These are phyloP conservation scores for Scolanthus callimorphus DNA, from an alignment of 92 coral and sea anemone genomes.

Conservation along the genomic window DNA sequence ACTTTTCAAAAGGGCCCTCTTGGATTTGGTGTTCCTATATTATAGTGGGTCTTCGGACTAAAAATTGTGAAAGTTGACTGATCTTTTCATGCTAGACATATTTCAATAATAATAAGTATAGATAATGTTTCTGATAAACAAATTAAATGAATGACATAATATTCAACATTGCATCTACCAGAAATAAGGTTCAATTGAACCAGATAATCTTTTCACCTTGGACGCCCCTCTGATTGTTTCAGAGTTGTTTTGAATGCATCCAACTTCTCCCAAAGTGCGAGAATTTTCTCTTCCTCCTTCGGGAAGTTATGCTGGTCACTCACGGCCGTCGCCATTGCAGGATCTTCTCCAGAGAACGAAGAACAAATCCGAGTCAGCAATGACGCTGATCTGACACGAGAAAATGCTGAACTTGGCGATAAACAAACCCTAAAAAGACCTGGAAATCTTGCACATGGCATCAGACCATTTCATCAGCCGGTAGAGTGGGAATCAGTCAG, in stretches of 20 bases:
- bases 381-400: not conserved
- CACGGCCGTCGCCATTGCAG: conserved; percentile 63
- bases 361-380: conserved; percentile 23
- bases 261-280: conserved; percentile 86
- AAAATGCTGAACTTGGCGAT: conserved; percentile 6
- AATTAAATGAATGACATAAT: too few species aligned
- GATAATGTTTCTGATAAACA: too few species aligned
- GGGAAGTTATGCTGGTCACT: conserved; percentile 88
- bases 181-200: too few species aligned
- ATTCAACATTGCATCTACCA: too few species aligned
- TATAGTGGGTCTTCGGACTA: too few species aligned
- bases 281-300: conserved; percentile 91
- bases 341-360: conserved; percentile 15
- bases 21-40: too few species aligned
- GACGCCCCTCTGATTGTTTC: conserved; percentile 84
- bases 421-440: conserved; percentile 10
- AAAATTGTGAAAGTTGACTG: too few species aligned
- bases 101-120: too few species aligned
- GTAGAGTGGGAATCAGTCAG: too few species aligned
- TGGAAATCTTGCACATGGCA: conserved; percentile 36
- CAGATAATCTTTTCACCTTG: too few species aligned
- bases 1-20: too few species aligned
- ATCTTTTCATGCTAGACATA: too few species aligned
- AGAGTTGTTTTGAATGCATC: conserved; percentile 94
- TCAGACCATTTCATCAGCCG: conserved; percentile 47